A percentile compares a stretch with the other conserved stretches of the same genome.
phyloP scores from a whole-genome alignment of 2,797 vertebrate species.

The Etheostoma nigrum region DNA sequence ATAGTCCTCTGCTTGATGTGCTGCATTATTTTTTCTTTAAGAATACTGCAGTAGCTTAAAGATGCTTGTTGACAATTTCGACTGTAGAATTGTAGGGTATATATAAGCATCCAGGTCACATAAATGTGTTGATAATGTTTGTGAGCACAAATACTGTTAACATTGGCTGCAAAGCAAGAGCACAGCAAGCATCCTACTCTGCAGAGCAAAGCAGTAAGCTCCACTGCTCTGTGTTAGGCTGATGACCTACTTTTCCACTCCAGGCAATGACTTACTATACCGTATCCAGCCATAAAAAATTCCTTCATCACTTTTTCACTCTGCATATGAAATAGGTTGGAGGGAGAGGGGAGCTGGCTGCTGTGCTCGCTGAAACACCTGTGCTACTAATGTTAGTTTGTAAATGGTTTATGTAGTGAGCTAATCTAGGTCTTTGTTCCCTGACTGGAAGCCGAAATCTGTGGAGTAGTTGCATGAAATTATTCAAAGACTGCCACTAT shows the following conservation, averaged over 20 bases:
- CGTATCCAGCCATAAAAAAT: slow-evolving; percentile 66
- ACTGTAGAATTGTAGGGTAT: background rate
- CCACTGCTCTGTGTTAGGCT: slow-evolving; percentile 57
- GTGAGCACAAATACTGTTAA: slow-evolving; percentile 20
- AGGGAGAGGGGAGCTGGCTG: background rate
- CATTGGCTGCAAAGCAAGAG: slow-evolving; percentile 31
- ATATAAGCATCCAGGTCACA: slow-evolving; percentile 22
- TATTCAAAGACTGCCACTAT: slow-evolving; percentile 29
- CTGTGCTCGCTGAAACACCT: slow-evolving; percentile 35
- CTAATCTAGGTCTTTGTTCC: slow-evolving; percentile 19
- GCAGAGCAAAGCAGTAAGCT: slow-evolving; percentile 55
- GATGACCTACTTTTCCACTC: slow-evolving; percentile 79
- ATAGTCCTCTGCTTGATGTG: slow-evolving; percentile 25
- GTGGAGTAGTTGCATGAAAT: slow-evolving; percentile 25
- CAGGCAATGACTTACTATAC: slow-evolving; percentile 57
- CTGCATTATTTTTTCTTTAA: slow-evolving; percentile 12
- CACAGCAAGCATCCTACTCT: slow-evolving; percentile 49
- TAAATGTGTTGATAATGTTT: slow-evolving; percentile 4
- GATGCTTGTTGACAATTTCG: background rate
- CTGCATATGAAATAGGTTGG: slow-evolving; percentile 42
- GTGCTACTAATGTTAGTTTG: slow-evolving; percentile 24
- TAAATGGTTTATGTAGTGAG: slow-evolving; percentile 9
- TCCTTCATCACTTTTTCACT: slow-evolving; percentile 51
- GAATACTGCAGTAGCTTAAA: slow-evolving; percentile 7
- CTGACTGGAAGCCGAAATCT: slow-evolving; percentile 1